Evolutionary conservation across 1,140 invertebrate species (phyloP), one percentile per base, ranked within the genome.

Genomic region (Teleopsis dalmanni): DNA sequence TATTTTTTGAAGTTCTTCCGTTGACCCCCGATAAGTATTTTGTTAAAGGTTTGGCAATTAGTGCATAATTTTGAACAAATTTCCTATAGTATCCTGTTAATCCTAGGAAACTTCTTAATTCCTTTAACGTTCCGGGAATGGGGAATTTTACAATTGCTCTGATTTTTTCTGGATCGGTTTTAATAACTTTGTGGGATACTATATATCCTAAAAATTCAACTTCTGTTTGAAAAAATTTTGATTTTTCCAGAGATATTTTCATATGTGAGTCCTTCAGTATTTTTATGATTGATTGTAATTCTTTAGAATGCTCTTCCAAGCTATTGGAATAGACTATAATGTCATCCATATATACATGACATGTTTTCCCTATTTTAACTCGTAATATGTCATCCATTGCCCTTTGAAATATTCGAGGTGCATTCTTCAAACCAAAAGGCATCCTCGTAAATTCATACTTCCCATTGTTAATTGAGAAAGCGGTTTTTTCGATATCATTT

Each of bases 181-280:
- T 52, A 6, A 56, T 44, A 7, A 50, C 53, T 29, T 52, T 21
- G 16, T 42, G 36, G 10, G 51, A 53, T n/a, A 56, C 47, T 13
- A 51, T 48, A 33, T 51, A 59, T 7, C 55, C 55, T 19, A 54
- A 25, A 22, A 42, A 53, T 26, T 48, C 18, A 13, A 52, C 42
- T 29, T 65, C 50, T n/a, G 35, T 50, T 27, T 59, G 49, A n/a
- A 57, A 65, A 49, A 77, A 75, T 40, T 69, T 42, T 41, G 59
- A 71, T 57, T 76, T 74, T 46, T 59, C 50, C 5, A 70, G 50
- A 27, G 73, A 75, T 3, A 77, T 56, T 38, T 71, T 76, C 4
- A 78, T 52, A 18, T 64, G 60, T n/a, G 70, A 62, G n/a, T 57
- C 46, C 21, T 54, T 38, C 4, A 77, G 51, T 6, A 41, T 50